A percentile compares a stretch with the other conserved stretches of the same genome.
These are phyloP conservation scores for Stenotaenia linearis DNA, from an alignment of 2,888 invertebrate species.

Conservation along the genomic window DNA sequence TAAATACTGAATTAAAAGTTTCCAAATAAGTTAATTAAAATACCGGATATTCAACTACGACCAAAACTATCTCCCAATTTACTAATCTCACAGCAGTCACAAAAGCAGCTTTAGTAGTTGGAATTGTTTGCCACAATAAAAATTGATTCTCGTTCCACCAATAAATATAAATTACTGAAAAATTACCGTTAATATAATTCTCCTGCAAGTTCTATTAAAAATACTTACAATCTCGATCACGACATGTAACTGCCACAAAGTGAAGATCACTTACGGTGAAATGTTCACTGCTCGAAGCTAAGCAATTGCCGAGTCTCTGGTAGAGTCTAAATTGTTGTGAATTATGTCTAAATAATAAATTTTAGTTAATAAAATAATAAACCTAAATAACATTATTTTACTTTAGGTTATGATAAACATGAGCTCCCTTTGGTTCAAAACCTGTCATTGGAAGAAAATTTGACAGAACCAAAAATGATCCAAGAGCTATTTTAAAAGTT, in stretches of 20 bases:
- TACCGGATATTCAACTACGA: slow-evolving; percentile 8
- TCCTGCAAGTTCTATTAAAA: neutral
- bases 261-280: slow-evolving; percentile 26
- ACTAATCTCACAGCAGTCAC: neutral
- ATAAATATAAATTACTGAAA: slow-evolving; percentile 8
- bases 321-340: neutral
- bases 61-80: neutral
- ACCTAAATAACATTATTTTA: neutral
- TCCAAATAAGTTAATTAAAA: neutral
- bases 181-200: neutral
- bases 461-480: neutral
- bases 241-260: slow-evolving; percentile 2
- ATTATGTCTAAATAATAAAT: neutral
- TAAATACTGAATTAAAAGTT: neutral
- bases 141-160: slow-evolving; percentile 15
- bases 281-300: neutral
- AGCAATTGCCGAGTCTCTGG: neutral
- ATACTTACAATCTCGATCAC: neutral
- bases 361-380: neutral
- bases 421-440: neutral
- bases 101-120: neutral
- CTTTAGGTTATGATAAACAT: neutral
- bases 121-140: neutral
- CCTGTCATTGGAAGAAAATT: neutral
- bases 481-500: neutral